Evolutionary conservation across 2,888 invertebrate genomes (phyloP).

Genomic region (Cryptus viduatorius): DNA sequence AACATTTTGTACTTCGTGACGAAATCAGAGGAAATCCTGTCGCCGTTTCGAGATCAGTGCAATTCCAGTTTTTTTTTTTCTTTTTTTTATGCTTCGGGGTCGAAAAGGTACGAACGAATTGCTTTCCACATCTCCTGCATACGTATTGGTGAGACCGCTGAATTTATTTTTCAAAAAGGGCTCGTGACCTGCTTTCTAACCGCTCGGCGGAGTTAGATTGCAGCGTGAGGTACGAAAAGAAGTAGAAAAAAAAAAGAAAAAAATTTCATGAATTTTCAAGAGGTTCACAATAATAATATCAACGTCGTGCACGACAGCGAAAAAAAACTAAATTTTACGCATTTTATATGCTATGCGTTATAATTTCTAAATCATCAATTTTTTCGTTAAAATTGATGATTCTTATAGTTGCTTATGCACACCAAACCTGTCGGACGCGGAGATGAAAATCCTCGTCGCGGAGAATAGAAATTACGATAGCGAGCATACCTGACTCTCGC

Average conservation of each 20-base stretch:
- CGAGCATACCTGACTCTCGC: background rate
- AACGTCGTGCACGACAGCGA: background rate
- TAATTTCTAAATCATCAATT: background rate
- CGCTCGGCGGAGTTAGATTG: background rate
- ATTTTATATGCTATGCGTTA: background rate
- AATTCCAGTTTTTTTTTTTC: too few relatives aligned
- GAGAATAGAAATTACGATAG: conserved; percentile 28
- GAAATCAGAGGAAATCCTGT: background rate
- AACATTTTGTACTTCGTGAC: conserved; percentile 1
- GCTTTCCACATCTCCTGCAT: background rate
- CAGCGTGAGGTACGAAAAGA: background rate
- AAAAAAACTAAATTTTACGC: background rate
- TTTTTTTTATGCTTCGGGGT: background rate
- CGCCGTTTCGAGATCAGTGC: background rate
- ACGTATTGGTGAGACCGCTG: background rate
- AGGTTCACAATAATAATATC: background rate
- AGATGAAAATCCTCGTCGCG: conserved; percentile 33
- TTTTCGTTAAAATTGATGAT: background rate
- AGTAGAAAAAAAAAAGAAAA: background rate
- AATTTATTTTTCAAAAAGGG: conserved; percentile 24
- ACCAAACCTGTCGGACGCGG: conserved; percentile 12
- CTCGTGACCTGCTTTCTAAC: conserved; percentile 13
- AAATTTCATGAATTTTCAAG: conserved; percentile 21
- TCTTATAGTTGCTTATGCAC: conserved; percentile 17
- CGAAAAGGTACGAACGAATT: background rate